Evolutionary conservation across 2,797 vertebrate species (phyloP).

Genomic region (Alexandromys oeconomus): DNA sequence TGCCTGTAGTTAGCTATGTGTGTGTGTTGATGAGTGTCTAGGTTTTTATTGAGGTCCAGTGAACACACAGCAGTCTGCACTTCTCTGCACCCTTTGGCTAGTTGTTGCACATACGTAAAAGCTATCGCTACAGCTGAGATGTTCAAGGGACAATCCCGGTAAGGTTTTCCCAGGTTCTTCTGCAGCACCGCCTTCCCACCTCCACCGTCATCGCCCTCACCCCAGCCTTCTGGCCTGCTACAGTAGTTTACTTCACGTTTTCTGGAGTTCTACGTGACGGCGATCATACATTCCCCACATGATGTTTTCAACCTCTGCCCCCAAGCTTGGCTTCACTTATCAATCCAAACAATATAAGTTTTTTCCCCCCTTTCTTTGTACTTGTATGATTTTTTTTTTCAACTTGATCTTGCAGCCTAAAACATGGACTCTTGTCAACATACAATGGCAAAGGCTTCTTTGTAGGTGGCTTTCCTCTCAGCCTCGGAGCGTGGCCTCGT

Average conservation of each 20-base stretch:
- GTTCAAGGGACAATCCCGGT: background rate
- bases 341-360: background rate
- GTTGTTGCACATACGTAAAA: background rate
- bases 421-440: background rate
- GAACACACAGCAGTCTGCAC: background rate
- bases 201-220: background rate
- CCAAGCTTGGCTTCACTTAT: background rate
- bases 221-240: background rate
- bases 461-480: background rate
- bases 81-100: background rate
- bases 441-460: background rate
- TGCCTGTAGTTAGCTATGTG: background rate
- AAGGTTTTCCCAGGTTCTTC: background rate
- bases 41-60: background rate
- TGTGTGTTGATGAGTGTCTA: background rate
- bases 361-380: background rate
- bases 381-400: background rate
- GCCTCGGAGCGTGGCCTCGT: background rate
- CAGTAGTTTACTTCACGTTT: background rate
- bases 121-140: background rate
- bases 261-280: background rate
- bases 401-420: background rate
- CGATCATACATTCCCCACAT: background rate
- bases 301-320: background rate
- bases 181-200: too few species aligned